Evolutionary conservation across 2,113 vertebrate species (phyloP).

Genomic region (Solea senegalensis): DNA sequence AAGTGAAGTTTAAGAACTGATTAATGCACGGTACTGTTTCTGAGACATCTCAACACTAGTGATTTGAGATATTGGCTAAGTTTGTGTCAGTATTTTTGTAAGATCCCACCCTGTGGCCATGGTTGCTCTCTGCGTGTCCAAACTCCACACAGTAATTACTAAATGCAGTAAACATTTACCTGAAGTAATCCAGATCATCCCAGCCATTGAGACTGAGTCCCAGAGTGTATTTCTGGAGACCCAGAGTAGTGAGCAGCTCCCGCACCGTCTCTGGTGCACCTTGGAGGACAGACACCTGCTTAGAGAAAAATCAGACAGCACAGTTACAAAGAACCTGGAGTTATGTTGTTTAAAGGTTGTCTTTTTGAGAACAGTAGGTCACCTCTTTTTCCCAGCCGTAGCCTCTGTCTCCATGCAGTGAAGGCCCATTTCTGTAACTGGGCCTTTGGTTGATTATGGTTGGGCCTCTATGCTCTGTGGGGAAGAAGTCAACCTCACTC

Average conservation of each 20-base stretch:
- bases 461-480: slow-evolving; percentile 49
- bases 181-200: slow-evolving; percentile 83
- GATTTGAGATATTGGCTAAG: too few species aligned
- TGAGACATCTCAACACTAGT: too few species aligned
- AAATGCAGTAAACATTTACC: slow-evolving; percentile 57
- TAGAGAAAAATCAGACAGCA: slow-evolving; percentile 22
- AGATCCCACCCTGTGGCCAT: too few species aligned
- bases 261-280: slow-evolving; percentile 78
- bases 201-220: slow-evolving; percentile 82
- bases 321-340: not conserved
- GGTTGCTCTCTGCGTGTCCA: too few species aligned
- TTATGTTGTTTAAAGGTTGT: not conserved
- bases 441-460: slow-evolving; percentile 48
- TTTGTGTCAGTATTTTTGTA: too few species aligned
- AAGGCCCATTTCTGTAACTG: slow-evolving; percentile 66
- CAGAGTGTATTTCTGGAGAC: slow-evolving; percentile 78
- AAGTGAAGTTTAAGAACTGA: too few species aligned
- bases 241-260: slow-evolving; percentile 71
- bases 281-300: slow-evolving; percentile 76
- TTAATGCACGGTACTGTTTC: too few species aligned
- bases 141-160: too few species aligned
- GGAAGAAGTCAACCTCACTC: slow-evolving; percentile 79
- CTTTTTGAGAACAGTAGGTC: not conserved
- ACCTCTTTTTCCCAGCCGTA: slow-evolving; percentile 81
- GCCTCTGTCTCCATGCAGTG: slow-evolving; percentile 52